These are phyloP conservation scores for Pseudachorutes palmiensis DNA, from an alignment of 1,140 invertebrate species.

Conservation along the genomic window DNA sequence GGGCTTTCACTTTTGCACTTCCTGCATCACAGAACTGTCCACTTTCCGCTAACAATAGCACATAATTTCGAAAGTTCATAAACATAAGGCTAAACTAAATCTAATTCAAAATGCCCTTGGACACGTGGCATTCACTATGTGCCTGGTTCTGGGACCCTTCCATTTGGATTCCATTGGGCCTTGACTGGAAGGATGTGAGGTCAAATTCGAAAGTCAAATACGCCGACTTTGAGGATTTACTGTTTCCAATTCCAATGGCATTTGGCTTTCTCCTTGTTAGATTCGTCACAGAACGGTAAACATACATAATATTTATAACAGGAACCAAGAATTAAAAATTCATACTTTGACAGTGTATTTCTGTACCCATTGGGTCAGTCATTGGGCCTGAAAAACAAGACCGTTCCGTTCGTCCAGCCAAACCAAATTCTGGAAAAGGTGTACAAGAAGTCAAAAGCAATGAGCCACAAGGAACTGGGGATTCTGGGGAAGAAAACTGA, in stretches of 20 bases:
- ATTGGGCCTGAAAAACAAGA: slow-evolving; percentile 62
- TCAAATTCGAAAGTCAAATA: slow-evolving; percentile 68
- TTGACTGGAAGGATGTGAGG: slow-evolving; percentile 73
- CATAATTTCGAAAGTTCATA: no score
- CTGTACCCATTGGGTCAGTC: slow-evolving; percentile 66
- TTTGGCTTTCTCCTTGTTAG: slow-evolving; percentile 63
- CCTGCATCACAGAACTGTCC: no score
- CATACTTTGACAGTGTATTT: slow-evolving; percentile 42
- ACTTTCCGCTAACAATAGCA: no score
- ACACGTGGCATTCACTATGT: no score
- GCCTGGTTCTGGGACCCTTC: slow-evolving; percentile 69
- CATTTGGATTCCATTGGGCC: slow-evolving; percentile 81
- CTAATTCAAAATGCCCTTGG: no score
- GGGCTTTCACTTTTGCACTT: no score
- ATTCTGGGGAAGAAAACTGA: slow-evolving; percentile 76
- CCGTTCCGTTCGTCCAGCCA: slow-evolving; percentile 37
- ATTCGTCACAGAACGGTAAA: slow-evolving; percentile 71
- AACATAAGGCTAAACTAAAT: no score
- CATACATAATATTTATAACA: not conserved
- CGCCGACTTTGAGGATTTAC: slow-evolving; percentile 70
- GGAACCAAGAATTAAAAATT: not conserved
- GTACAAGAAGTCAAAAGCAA: slow-evolving; percentile 58
- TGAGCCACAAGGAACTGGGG: slow-evolving; percentile 65
- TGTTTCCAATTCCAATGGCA: slow-evolving; percentile 70
- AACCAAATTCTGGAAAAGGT: slow-evolving; percentile 65